Conservation (phyloP, 2,113 vertebrate genomes). For the Rhinoderma darwinii region DNA sequence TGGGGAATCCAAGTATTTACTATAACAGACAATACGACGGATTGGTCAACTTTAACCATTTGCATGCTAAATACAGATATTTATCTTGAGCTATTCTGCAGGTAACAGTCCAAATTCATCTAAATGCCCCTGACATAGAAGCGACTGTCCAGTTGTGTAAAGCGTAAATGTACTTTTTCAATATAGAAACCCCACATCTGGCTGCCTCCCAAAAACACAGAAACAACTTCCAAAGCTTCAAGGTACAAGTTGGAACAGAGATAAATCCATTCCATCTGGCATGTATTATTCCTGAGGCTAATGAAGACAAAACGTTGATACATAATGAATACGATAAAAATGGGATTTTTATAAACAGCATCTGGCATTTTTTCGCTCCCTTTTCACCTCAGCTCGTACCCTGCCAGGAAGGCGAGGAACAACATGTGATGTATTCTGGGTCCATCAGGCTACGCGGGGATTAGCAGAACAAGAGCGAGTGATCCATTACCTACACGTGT, state of each 20-base stretch:
- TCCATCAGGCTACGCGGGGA: constrained; percentile 33
- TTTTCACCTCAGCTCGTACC: constrained; percentile 39
- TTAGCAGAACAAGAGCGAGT: constrained; percentile 41
- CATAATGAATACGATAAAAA: constrained; percentile 56
- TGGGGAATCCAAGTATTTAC: no score
- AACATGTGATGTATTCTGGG: constrained; percentile 5
- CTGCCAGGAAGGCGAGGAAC: constrained; percentile 46
- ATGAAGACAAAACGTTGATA: constrained; percentile 57
- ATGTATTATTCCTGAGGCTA: constrained; percentile 52
- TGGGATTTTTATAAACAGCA: constrained; percentile 53
- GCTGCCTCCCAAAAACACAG: constrained; percentile 36
- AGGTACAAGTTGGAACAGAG: constrained; percentile 53
- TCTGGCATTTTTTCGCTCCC: constrained; percentile 53
- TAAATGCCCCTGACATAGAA: background rate
- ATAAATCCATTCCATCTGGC: constrained; percentile 55
- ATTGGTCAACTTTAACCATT: no score
- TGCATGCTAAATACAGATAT: no score
- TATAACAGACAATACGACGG: no score
- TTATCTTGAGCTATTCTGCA: no score
- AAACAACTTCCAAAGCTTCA: constrained; percentile 42
- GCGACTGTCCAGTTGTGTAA: background rate
- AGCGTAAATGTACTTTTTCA: background rate
- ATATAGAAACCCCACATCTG: constrained; percentile 20
- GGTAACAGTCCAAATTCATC: no score
- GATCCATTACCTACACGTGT: constrained; percentile 33